Evolutionary conservation across 2,797 vertebrate species (phyloP).

Genomic region (Periophthalmus magnuspinnatus): DNA sequence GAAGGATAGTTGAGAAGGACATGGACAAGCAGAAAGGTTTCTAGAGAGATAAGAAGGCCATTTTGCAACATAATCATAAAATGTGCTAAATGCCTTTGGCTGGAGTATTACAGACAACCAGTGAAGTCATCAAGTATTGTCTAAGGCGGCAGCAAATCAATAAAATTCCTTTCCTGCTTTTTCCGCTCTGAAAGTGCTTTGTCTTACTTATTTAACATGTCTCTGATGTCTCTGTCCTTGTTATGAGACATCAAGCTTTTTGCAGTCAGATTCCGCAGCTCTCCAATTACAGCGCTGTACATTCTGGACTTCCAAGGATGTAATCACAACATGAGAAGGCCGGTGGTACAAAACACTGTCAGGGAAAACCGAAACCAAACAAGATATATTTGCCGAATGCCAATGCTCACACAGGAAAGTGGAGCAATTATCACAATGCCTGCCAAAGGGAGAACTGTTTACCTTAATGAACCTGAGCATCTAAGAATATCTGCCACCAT

Average conservation of each 20-base stretch:
- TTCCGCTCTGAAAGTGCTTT: conserved; percentile 8
- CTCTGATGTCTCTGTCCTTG: conserved; percentile 38
- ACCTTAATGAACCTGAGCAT: conserved; percentile 40
- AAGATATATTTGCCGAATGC: conserved; percentile 30
- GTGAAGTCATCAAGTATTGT: conserved; percentile 8
- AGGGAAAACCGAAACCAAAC: conserved; percentile 56
- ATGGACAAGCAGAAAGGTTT: conserved; percentile 24
- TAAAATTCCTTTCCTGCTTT: conserved; percentile 10
- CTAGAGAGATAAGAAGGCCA: conserved; percentile 13
- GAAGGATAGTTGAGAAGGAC: conserved; percentile 25
- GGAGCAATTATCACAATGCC: conserved; percentile 35
- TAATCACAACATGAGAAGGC: conserved; percentile 52
- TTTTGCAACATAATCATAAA: conserved; percentile 22
- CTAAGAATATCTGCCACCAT: conserved; percentile 11
- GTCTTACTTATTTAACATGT: conserved; percentile 27
- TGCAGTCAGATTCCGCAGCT: conserved; percentile 37
- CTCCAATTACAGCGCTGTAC: conserved; percentile 48
- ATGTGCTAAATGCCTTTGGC: conserved; percentile 19
- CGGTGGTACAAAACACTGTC: conserved; percentile 47
- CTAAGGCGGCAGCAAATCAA: conserved; percentile 5
- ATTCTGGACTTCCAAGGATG: conserved; percentile 48
- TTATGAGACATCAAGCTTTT: conserved; percentile 49
- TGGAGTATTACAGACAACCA: conserved; percentile 21
- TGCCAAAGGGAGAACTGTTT: conserved; percentile 35
- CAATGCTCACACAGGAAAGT: conserved; percentile 21